Base-by-base conservation (phyloP, 2,888 invertebrate genomes). In the Dynastes maya region DNA sequence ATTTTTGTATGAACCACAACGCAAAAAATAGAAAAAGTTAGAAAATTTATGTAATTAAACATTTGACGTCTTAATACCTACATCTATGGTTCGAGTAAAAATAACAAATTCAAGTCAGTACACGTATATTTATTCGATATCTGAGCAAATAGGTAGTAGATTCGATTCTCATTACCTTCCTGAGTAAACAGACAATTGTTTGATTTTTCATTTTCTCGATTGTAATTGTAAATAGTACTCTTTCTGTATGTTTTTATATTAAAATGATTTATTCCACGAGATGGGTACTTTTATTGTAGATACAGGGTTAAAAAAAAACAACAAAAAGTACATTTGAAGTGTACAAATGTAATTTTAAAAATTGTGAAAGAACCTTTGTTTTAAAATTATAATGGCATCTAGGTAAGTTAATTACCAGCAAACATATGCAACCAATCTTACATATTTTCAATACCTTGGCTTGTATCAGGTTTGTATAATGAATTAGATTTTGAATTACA, bases 91-190 rank as follows among this genome's bases (percentile, higher is more conserved):
- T 22, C 1, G 6, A 16, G 16, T n/a, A 5, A n/a, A n/a, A 55
- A n/a, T 55, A 16, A n/a, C 13, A 63, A 16, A 22, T 29, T 29
- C 13, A 1, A 63, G 29, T 32, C 29, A 1, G 32, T 70, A 32
- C n/a, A 3, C n/a, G 49, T 16, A 45, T 67, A 27, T 67, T 67
- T 55, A 49, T 22, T 51, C 11, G 58, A 16, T 40, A 40, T 53
- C 22, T 40, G 37, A 76, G 67, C 45, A 76, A 76, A 67, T 76
- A 37, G 6, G 32, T 37, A 58, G 13, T 61, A 40, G 45, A 74
- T 74, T 61, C 45, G 16, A 37, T 71, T n/a, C 29, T 49, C 4
- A 68, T 6, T 22, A 29, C 16, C 6, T 71, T 16, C 51, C 6
- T 71, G 45, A 4, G 11, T 22, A 40, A 16, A 40, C n/a, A 37